Base-by-base conservation (phyloP, 2,888 invertebrate genomes). In the Drosophila ezoana region DNA sequence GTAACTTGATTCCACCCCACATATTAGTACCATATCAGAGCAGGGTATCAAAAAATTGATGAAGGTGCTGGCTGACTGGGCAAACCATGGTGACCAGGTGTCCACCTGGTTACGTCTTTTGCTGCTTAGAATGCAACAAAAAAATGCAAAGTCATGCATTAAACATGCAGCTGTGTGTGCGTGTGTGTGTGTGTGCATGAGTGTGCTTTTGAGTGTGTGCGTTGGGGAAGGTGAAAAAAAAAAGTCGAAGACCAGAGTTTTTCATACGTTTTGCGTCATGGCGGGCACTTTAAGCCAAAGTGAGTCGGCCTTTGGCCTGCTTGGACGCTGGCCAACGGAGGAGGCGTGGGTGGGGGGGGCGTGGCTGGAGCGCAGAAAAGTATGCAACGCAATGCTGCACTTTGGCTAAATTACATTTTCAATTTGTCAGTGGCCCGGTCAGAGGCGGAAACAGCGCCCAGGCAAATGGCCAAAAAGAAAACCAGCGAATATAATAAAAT, bases 331-430 rank as follows among this genome's bases (percentile, higher is more conserved):
- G 84, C 81, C 82, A 82, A 76, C 16, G 13, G 48, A 13, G 38
- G 14, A 18, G 9, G 28, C 52, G 33, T 28, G 45, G 20, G 6
- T 13, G 20, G 6, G 18, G 11, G 9, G 57, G 72, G 56, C 58
- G 69, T 54, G 51, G 64, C 59, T 32, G 53, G n/a, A 13, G 65
- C 61, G 49, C 72, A 44, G 28, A 53, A 66, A 68, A 76, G 72
- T 78, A 74, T 79, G 72, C 79, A 81, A 76, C 67, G 81, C 76
- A 74, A 60, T 79, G 74, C 71, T 80, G 84, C 85, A 84, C 85
- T 85, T 86, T 82, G 72, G 73, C 86, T 66, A 86, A 87, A 87
- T 86, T 87, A 83, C 85, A 87, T 83, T 86, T 87, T 79, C 76
- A 87, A 87, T 87, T 86, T 86, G 81, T 81, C 85, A 76, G 80